These are phyloP conservation scores for Chunga burmeisteri DNA, from an alignment of 2,113 vertebrate species.

Conservation along the genomic window DNA sequence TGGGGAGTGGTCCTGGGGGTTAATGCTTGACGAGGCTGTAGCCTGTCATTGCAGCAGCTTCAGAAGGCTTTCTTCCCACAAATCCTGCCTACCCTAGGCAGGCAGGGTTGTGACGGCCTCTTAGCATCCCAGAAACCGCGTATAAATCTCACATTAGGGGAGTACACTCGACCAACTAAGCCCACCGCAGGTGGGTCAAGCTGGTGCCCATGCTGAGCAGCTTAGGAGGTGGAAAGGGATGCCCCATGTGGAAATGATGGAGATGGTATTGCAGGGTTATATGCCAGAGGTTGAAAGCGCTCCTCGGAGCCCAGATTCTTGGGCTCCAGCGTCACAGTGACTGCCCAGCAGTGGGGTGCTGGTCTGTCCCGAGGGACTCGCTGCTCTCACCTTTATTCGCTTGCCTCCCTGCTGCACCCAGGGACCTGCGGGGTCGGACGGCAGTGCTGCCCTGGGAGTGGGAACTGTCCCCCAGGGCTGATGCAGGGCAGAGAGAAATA, in stretches of 20 bases:
- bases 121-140: not conserved
- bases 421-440: not conserved
- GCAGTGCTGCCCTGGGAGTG: not conserved
- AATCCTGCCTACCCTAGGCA: not conserved
- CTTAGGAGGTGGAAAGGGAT: not conserved
- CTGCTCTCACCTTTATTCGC: not conserved
- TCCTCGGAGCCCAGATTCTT: not conserved
- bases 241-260: not conserved
- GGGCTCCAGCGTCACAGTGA: not conserved
- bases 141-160: not conserved
- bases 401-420: not conserved
- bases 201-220: not conserved
- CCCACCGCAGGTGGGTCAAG: slow-evolving; percentile 20
- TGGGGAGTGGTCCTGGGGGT: not conserved
- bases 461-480: not conserved
- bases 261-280: slow-evolving; percentile 25
- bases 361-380: not conserved
- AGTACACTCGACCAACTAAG: not conserved
- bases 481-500: not conserved
- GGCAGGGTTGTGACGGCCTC: not conserved
- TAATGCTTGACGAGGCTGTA: not conserved
- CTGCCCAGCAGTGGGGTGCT: not conserved
- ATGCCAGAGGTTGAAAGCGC: slow-evolving; percentile 60
- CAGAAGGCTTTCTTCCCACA: not conserved
- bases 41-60: not conserved